Percentiles rank a stretch among this genome's conserved stretches.
These are phyloP conservation scores for Papilio gigon DNA, from an alignment of 2,888 invertebrate species.

Conservation along the genomic window DNA sequence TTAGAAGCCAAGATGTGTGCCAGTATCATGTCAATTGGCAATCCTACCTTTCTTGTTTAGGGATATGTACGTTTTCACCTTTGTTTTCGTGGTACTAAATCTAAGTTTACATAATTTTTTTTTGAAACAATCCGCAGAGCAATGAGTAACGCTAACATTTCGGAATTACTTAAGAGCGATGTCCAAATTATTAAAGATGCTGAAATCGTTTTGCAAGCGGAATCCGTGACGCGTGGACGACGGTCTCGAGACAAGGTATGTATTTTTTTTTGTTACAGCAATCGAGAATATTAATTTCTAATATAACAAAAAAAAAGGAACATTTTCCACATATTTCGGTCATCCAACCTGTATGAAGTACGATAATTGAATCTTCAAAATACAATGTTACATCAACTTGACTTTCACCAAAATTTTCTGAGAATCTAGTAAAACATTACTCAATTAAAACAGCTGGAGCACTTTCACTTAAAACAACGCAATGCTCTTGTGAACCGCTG, in stretches of 20 bases:
- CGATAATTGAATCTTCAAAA: neutral
- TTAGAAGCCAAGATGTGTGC: too few relatives aligned
- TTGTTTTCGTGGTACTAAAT: neutral
- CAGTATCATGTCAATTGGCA: too few relatives aligned
- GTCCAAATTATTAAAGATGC: constrained; percentile 31
- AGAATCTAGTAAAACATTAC: constrained; percentile 51
- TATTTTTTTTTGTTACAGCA: neutral
- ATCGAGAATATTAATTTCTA: constrained; percentile 6
- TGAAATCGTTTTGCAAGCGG: constrained; percentile 33
- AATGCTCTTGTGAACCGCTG: constrained; percentile 49
- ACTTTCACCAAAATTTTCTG: constrained; percentile 44
- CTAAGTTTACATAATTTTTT: constrained; percentile 14
- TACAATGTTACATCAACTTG: constrained; percentile 9
- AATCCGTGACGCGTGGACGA: constrained; percentile 14
- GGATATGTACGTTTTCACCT: neutral
- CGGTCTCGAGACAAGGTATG: neutral
- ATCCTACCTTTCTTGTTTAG: neutral
- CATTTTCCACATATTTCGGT: neutral
- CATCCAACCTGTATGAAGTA: neutral
- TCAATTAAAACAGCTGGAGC: constrained; percentile 52
- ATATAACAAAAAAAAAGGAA: neutral
- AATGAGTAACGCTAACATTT: constrained; percentile 29
- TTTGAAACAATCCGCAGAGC: constrained; percentile 18
- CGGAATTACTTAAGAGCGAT: constrained; percentile 24
- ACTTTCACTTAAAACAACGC: constrained; percentile 57